Evolutionary conservation across 2,888 invertebrate genomes (phyloP), one percentile per base, ranked within the genome.

Genomic region (Philaethria dido): DNA sequence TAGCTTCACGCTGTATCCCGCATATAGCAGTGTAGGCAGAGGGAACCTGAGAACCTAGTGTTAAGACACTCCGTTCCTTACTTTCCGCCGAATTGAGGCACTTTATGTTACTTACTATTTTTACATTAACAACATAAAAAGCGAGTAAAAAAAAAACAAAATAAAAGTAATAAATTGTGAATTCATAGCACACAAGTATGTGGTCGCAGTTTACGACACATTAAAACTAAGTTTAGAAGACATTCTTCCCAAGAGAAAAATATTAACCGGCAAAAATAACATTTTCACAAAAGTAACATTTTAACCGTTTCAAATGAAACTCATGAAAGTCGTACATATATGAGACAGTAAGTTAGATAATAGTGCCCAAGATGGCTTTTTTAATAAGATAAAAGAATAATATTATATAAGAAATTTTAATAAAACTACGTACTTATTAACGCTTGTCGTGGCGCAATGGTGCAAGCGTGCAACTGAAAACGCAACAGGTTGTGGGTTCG

Each of bases 221-320:
- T 57, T 57, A 57, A 57, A 57, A 57, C 42, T 42, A 57, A 57
- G 42, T 57, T 57, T 25, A 42, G 57, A 57, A 57, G 25, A 57
- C 20, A 42, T 11, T 57, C 57, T 25, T 22, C 42, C 42, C 42
- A 18, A 9, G 42, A 25, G 57, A 57, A 42, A 39, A 42, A 22
- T 57, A 57, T 20, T 57, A 22, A 42, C 57, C n/a, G 8, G 13
- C 16, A 16, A 5, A 44, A 5, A 20, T 39, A n/a, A n/a, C n/a
- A n/a, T n/a, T n/a, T n/a, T n/a, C n/a, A n/a, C n/a, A n/a, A n/a
- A n/a, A n/a, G n/a, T n/a, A n/a, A n/a, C n/a, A 20, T 22, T 18
- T 22, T n/a, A 57, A 22, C 39, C n/a, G 39, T 57, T 57, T 57
- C 22, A 42, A 39, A 55, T 39, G 14, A 39, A 39, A 42, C 4